phyloP scores from a whole-genome alignment of 2,888 invertebrate genomes.

The Ormyrus thymus region DNA sequence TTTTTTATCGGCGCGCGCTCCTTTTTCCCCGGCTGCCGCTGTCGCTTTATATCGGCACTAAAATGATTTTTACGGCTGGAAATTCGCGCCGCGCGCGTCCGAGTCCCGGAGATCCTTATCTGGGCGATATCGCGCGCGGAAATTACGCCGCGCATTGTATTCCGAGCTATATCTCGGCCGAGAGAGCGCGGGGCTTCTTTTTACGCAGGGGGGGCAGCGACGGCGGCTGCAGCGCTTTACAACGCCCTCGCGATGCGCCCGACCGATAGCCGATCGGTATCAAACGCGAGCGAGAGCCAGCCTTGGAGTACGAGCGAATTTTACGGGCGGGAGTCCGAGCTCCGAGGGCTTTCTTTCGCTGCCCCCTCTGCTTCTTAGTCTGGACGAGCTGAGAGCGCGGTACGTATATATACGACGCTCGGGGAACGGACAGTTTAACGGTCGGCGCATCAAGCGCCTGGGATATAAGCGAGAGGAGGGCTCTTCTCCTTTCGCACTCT shows the following conservation, averaged over 20 bases:
- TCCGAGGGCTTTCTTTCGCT: slow-evolving; percentile 34
- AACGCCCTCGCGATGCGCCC: slow-evolving; percentile 45
- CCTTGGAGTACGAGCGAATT: slow-evolving; percentile 56
- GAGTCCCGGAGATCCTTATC: slow-evolving; percentile 40
- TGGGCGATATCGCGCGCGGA: slow-evolving; percentile 26
- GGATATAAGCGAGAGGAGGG: background rate
- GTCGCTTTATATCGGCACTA: slow-evolving; percentile 41
- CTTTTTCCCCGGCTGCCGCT: too few species aligned
- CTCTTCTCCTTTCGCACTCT: background rate
- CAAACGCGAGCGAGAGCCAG: slow-evolving; percentile 21
- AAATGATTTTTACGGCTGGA: slow-evolving; percentile 47
- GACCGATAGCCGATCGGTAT: slow-evolving; percentile 49
- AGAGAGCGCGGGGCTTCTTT: slow-evolving; percentile 6
- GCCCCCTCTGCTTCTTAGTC: background rate
- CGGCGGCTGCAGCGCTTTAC: slow-evolving; percentile 12
- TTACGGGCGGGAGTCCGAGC: slow-evolving; percentile 53
- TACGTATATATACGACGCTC: too few species aligned
- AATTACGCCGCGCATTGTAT: slow-evolving; percentile 38
- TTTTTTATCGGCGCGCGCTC: too few species aligned
- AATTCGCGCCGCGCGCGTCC: slow-evolving; percentile 26
- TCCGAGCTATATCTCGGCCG: slow-evolving; percentile 10
- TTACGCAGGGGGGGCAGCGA: background rate
- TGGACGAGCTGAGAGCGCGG: too few species aligned
- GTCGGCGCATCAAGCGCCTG: background rate
- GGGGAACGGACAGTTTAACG: slow-evolving; percentile 12